These are phyloP conservation scores for Drosophila varians DNA, from an alignment of 1,140 invertebrate species.

Conservation along the genomic window DNA sequence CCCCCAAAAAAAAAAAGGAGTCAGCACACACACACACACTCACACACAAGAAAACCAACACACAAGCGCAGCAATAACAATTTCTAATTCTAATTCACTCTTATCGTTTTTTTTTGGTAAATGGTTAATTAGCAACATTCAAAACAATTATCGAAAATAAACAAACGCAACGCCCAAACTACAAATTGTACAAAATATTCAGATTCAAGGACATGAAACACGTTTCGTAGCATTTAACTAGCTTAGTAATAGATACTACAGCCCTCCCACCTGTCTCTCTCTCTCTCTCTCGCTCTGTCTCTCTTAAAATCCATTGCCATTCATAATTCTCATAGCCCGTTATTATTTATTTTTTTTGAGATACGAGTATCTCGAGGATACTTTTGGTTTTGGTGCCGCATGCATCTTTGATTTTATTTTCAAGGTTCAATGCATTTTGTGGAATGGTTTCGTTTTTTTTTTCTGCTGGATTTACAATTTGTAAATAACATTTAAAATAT, in stretches of 20 bases:
- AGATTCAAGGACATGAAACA: conserved; percentile 24
- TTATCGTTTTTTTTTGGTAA: conserved; percentile 29
- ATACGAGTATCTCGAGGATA: conserved; percentile 1
- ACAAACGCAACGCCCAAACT: conserved; percentile 8
- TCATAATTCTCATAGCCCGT: conserved; percentile 27
- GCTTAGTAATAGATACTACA: conserved; percentile 36
- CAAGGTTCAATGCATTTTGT: conserved; percentile 37
- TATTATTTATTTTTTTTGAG: not conserved
- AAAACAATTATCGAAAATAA: too few relatives aligned
- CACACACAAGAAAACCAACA: conserved; percentile 2
- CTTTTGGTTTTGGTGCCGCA: conserved; percentile 40
- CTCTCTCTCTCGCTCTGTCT: conserved; percentile 2
- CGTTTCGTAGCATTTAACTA: conserved; percentile 34
- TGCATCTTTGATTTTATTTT: conserved; percentile 13
- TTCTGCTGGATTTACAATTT: conserved; percentile 10
- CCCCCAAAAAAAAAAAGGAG: conserved; percentile 20
- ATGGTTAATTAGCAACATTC: conserved; percentile 39
- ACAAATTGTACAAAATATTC: conserved; percentile 27
- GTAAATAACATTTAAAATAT: conserved; percentile 35
- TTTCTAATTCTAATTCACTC: conserved; percentile 31
- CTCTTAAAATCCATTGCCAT: conserved; percentile 9
- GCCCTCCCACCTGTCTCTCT: not conserved
- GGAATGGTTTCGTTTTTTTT: conserved; percentile 30
- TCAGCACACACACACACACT: conserved; percentile 22
- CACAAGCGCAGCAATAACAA: conserved; percentile 27